phyloP scores from a whole-genome alignment of 2,888 invertebrate species.

The Mythimna pallens region DNA sequence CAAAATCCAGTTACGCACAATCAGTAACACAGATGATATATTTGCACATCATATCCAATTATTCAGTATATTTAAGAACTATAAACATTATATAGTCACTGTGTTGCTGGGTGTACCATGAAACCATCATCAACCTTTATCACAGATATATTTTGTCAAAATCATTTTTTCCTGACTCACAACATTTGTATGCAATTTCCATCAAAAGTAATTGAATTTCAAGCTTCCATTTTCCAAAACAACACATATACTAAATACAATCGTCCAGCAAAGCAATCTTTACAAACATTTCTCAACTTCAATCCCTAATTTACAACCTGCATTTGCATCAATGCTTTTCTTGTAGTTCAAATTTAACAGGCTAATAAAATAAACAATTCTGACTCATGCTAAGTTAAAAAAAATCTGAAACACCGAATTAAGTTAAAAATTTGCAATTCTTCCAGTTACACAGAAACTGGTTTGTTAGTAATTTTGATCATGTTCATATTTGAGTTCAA shows the following conservation, averaged over 20 bases:
- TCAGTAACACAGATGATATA: constrained; percentile 64
- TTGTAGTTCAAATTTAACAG: constrained; percentile 49
- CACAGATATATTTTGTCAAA: constrained; percentile 75
- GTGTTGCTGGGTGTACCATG: constrained; percentile 69
- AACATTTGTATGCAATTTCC: constrained; percentile 58
- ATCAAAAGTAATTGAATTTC: constrained; percentile 57
- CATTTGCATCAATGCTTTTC: constrained; percentile 45
- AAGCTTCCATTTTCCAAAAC: constrained; percentile 57
- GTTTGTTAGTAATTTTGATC: constrained; percentile 23
- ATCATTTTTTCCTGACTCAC: constrained; percentile 59
- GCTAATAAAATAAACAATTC: constrained; percentile 64
- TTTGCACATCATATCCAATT: constrained; percentile 56
- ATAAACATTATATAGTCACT: constrained; percentile 55
- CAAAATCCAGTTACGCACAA: constrained; percentile 45
- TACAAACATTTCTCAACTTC: constrained; percentile 46
- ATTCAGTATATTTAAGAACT: constrained; percentile 61
- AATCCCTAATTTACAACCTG: constrained; percentile 44
- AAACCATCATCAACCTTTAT: constrained; percentile 75
- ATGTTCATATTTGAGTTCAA: constrained; percentile 26
- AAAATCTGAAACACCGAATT: constrained; percentile 49
- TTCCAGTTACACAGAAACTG: constrained; percentile 1
- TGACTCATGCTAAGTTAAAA: constrained; percentile 2
- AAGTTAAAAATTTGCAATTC: background rate
- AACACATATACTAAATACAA: constrained; percentile 59
- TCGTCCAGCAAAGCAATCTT: constrained; percentile 59